phyloP scores from a whole-genome alignment of 2,888 invertebrate genomes.

The Schizaphis graminum region DNA sequence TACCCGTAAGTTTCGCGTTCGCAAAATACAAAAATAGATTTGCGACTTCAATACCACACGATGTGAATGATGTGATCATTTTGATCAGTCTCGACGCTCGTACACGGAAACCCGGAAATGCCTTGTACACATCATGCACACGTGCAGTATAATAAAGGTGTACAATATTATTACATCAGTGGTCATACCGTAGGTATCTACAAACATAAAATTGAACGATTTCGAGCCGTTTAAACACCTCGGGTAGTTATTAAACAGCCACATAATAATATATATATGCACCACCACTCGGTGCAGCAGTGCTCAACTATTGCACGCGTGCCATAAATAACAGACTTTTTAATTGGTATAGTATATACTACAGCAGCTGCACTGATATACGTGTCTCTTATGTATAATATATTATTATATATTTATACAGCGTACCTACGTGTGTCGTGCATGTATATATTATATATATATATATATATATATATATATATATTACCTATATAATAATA shows the following conservation, averaged over 20 bases:
- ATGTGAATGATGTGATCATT: too few species aligned
- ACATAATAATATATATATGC: background rate
- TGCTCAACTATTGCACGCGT: background rate
- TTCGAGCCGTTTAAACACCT: background rate
- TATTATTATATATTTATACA: background rate
- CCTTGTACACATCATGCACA: background rate
- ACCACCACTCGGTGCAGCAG: background rate
- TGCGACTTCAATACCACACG: background rate
- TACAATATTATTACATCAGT: background rate
- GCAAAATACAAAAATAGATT: background rate
- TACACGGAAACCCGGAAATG: background rate
- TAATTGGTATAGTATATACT: conserved; percentile 43
- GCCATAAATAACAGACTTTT: conserved; percentile 48
- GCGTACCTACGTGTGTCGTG: background rate
- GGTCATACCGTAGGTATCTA: too few species aligned
- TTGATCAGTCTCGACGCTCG: background rate
- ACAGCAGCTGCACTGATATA: background rate
- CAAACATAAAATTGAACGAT: background rate
- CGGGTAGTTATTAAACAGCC: background rate
- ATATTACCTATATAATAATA: too few species aligned
- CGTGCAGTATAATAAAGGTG: background rate
- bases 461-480: too few species aligned
- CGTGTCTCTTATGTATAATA: background rate
- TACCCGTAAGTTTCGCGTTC: background rate
- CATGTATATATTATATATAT: background rate